phyloP scores from a whole-genome alignment of 2,888 invertebrate genomes.

The Adineta ricciae region DNA sequence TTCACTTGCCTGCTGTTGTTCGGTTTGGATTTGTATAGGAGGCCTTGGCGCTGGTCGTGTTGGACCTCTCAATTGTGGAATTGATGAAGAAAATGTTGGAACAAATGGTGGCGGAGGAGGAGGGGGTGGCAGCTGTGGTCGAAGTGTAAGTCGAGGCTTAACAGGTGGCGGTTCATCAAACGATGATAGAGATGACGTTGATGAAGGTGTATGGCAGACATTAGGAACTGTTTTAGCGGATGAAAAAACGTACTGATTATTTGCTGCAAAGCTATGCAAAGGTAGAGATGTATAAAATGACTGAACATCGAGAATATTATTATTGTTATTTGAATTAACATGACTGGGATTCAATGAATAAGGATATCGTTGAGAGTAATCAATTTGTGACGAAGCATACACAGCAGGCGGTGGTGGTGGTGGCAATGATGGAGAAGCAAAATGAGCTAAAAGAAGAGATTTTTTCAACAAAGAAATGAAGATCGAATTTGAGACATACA shows the following conservation, averaged over 20 bases:
- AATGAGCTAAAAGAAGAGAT: neutral
- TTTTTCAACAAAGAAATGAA: neutral
- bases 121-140: conserved; percentile 1
- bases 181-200: neutral
- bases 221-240: neutral
- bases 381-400: neutral
- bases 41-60: conserved; percentile 7
- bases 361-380: neutral
- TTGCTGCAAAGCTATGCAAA: neutral
- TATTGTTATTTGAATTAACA: conserved; percentile 14
- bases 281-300: neutral
- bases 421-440: neutral
- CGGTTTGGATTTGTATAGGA: neutral
- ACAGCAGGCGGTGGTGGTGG: neutral
- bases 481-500: neutral
- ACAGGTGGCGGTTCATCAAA: conserved; percentile 9
- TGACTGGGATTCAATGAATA: neutral
- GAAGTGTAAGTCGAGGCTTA: neutral
- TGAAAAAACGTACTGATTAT: neutral
- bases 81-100: neutral
- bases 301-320: neutral
- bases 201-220: neutral
- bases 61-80: neutral
- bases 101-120: neutral
- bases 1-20: conserved; percentile 18